Evolutionary conservation across 2,797 vertebrate species (phyloP), one percentile per base, ranked within the genome.

Genomic region (Lophius americanus): DNA sequence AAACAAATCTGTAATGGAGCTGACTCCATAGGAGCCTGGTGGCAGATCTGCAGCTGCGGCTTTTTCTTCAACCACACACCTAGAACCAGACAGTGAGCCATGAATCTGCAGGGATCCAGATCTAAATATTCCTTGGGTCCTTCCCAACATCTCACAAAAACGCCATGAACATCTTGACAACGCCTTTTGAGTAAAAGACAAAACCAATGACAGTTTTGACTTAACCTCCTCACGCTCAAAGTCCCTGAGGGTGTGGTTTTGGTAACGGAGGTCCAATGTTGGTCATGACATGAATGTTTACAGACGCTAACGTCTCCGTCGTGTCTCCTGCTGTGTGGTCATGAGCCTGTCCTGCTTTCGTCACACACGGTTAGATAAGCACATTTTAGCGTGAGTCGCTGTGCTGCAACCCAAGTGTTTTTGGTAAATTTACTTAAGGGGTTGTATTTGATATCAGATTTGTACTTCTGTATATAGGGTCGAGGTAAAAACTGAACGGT

Each of bases 361-460:
- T 74, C 68, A 72, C 79, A 88, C 79, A 50, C 71, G 83, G 90
- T 91, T 91, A 87, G 83, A 92, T 59, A 88, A 93, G 91, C 91
- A 93, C 92, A 91, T 85, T 85, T 83, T 60, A 59, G 69, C 86
- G 75, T 78, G 76, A 83, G 82, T 89, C 47, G 87, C 84, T 80
- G 83, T 82, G 79, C 64, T 56, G 75, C 71, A 88, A 63, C 64
- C 50, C 61, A 84, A 66, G 70, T 52, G 73, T 84, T 88, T 89
- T 88, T 86, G 84, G 84, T 90, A 85, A 85, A 83, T 91, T 89
- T 88, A 85, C 83, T 85, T 72, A 84, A 84, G 73, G 80, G 85
- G 87, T 85, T 85, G 87, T 78, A 88, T 91, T 92, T 89, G 83
- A 88, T 91, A 92, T 88, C 70, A 70, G 82, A 88, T 93, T 94